Base-by-base conservation (phyloP, 2,888 invertebrate genomes). In the Smittia sp. region DNA sequence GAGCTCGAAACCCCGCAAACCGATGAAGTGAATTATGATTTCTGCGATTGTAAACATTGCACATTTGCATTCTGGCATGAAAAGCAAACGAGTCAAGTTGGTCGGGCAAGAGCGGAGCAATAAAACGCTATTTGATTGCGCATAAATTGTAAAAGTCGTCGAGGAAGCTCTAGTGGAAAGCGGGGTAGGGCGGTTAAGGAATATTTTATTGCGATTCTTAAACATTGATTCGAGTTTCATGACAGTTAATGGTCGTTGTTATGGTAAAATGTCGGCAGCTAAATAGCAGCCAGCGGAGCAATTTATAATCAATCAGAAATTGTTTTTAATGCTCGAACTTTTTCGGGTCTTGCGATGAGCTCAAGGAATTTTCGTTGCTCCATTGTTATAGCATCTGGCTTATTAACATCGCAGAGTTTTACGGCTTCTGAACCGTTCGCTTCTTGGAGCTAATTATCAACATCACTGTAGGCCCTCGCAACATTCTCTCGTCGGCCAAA, bases 51-150 rank as follows among this genome's bases (percentile, higher is more conserved):
- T 58, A 13, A 58, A 58, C 58, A 58, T n/a, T 58, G 58, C 58
- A 58, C 58, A 58, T 58, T 58, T 58, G 58, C 18, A 58, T 58
- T 58, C 46, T 32, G 9, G 2, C 46, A 46, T 46, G 2, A 11
- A 15, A 46, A 46, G 46, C 46, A 46, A 15, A 46, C 46, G 18
- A 46, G 18, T 46, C n/a, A 32, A 32, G 52, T 46, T 46, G 52
- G 18, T 15, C 18, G 52, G 22, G 32, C 15, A 24, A 18, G 13
- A 15, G 1, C 25, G 25, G 18, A 69, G 39, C 67, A 39, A 46
- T 67, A 54, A 69, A 72, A 20, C 38, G 62, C 38, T 38, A 72
- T 72, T 72, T 72, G 72, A 72, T 72, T 72, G 62, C 32, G 62
- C 72, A 72, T 62, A 72, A 72, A 72, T 72, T 72, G 15, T 22